These are phyloP conservation scores for Chalcosyrphus nemorum DNA, from an alignment of 2,888 invertebrate genomes.

Conservation along the genomic window DNA sequence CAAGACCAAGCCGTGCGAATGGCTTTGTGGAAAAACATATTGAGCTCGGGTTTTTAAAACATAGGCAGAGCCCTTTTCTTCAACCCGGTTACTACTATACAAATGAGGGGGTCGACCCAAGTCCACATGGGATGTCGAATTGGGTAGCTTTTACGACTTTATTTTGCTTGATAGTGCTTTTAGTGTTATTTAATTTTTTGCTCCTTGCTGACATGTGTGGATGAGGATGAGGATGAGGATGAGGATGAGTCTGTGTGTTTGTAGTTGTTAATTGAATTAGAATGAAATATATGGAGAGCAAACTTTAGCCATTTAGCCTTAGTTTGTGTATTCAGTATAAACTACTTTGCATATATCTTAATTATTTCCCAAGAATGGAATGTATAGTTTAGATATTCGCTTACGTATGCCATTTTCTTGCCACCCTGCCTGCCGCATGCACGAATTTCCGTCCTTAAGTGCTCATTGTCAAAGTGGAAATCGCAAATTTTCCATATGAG, in stretches of 20 bases:
- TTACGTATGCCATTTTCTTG: constrained; percentile 33
- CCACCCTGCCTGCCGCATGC: constrained; percentile 18
- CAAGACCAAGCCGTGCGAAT: constrained; percentile 49
- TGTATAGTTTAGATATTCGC: constrained; percentile 51
- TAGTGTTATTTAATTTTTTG: constrained; percentile 76
- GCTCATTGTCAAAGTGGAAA: constrained; percentile 63
- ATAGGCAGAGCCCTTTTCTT: constrained; percentile 65
- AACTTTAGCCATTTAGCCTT: constrained; percentile 56
- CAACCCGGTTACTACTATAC: constrained; percentile 25
- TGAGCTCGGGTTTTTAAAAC: constrained; percentile 69
- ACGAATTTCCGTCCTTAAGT: constrained; percentile 52
- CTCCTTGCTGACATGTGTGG: constrained; percentile 50
- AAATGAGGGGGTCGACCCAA: constrained; percentile 71
- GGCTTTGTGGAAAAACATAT: constrained; percentile 64
- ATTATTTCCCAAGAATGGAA: constrained; percentile 80
- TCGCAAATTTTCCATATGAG: constrained; percentile 29
- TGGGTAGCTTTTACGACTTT: constrained; percentile 57
- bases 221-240: constrained; percentile 25
- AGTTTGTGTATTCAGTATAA: constrained; percentile 57
- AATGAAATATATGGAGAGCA: constrained; percentile 74
- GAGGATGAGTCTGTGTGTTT: constrained; percentile 73
- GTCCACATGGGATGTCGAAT: constrained; percentile 26
- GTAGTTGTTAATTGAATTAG: constrained; percentile 80
- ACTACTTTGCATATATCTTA: constrained; percentile 80
- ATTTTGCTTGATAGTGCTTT: constrained; percentile 77